Percentiles rank a stretch among this genome's conserved stretches.
Conservation (phyloP, 2,113 vertebrate genomes). For the Mystacornis crossleyi region DNA sequence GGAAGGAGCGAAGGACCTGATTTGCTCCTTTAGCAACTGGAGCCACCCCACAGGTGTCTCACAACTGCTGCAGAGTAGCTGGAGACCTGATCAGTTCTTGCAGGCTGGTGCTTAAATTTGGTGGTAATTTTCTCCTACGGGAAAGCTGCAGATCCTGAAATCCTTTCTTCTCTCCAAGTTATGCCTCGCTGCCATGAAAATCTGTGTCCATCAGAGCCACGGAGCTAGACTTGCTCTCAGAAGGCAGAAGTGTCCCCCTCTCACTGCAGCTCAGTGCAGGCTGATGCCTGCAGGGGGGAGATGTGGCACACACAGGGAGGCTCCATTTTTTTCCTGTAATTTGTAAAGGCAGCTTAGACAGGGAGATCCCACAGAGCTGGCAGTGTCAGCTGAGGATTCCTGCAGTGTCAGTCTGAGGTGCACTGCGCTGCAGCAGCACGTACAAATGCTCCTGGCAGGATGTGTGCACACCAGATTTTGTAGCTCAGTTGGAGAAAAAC, state of each 20-base stretch:
- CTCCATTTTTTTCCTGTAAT: not conserved
- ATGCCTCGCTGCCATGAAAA: not conserved
- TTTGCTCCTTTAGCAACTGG: not conserved
- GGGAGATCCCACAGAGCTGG: not conserved
- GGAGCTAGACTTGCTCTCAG: not conserved
- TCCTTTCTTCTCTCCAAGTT: not conserved
- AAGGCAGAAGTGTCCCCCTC: not conserved
- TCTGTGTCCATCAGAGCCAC: not conserved
- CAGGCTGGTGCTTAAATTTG: not conserved
- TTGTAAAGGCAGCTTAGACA: not conserved
- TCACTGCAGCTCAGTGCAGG: not conserved
- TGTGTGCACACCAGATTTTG: not conserved
- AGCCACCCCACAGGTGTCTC: not conserved
- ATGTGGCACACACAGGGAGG: not conserved
- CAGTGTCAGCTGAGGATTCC: not conserved
- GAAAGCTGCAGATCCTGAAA: not conserved
- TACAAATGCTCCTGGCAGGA: not conserved
- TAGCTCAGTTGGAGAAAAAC: not conserved
- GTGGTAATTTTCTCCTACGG: not conserved
- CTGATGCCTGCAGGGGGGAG: not conserved
- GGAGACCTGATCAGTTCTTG: not conserved
- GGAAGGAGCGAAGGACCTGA: rapidly evolving
- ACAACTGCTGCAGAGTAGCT: not conserved
- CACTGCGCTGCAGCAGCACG: rapidly evolving
- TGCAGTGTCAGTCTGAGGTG: not conserved